Percentiles rank a stretch among this genome's conserved stretches.
These are phyloP conservation scores for Drosophila diplacantha DNA, from an alignment of 2,888 invertebrate species.

Conservation along the genomic window DNA sequence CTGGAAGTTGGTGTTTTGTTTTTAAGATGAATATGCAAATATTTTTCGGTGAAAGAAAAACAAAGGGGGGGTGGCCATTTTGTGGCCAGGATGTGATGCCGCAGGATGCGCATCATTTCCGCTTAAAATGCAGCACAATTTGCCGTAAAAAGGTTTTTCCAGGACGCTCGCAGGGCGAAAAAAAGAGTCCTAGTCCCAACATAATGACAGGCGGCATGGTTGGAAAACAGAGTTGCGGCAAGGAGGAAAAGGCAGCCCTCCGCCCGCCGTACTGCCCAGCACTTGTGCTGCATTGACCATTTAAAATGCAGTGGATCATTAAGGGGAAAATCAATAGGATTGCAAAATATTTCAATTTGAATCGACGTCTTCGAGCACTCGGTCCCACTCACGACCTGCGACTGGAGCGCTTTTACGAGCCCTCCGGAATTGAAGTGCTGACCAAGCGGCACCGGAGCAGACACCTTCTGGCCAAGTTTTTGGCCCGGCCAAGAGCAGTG, in stretches of 20 bases:
- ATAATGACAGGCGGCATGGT: constrained; percentile 58
- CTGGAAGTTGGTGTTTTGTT: constrained; percentile 73
- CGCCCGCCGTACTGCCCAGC: constrained; percentile 12
- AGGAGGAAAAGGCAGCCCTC: background rate
- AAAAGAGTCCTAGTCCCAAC: constrained; percentile 7
- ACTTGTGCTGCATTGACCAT: constrained; percentile 52
- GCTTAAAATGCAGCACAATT: constrained; percentile 71
- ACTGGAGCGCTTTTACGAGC: constrained; percentile 58
- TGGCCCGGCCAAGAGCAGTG: constrained; percentile 15
- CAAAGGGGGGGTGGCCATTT: constrained; percentile 53
- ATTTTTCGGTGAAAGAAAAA: constrained; percentile 51
- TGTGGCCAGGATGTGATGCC: constrained; percentile 68
- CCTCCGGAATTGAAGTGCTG: constrained; percentile 53
- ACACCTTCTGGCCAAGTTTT: constrained; percentile 57
- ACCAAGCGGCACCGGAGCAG: constrained; percentile 59
- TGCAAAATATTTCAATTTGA: constrained; percentile 66
- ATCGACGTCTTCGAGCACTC: constrained; percentile 23
- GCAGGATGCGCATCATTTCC: constrained; percentile 72
- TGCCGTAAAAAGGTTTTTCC: constrained; percentile 65
- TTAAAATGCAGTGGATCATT: constrained; percentile 66
- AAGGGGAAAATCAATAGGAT: constrained; percentile 66
- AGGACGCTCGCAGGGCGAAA: constrained; percentile 23
- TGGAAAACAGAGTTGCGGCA: background rate
- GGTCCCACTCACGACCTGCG: constrained; percentile 33
- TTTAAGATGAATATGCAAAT: constrained; percentile 76